phyloP scores from a whole-genome alignment of 2,113 vertebrate species.

The Calyptommatus sinebrachiatus region DNA sequence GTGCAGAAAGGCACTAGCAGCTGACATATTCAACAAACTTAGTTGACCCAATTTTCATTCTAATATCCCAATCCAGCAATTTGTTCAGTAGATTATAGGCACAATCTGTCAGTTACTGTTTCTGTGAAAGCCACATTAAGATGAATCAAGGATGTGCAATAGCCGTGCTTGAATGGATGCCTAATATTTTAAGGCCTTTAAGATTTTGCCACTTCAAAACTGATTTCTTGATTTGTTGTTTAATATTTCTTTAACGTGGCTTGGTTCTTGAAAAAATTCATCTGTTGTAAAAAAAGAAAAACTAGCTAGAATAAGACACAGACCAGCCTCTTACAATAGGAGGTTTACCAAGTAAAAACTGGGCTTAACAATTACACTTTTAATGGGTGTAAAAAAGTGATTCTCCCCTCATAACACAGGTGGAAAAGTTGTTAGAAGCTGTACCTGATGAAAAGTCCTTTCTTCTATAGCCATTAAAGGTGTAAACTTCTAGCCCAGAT shows the following conservation, averaged over 20 bases:
- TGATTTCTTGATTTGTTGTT: slow-evolving; percentile 18
- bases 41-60: slow-evolving; percentile 23
- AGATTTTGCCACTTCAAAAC: not conserved
- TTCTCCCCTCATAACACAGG: too few relatives aligned
- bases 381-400: too few relatives aligned
- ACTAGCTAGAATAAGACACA: slow-evolving; percentile 18
- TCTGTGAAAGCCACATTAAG: not conserved
- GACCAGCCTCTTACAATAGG: too few relatives aligned
- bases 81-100: slow-evolving; percentile 15
- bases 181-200: not conserved
- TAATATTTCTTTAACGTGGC: not conserved
- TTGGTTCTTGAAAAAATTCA: slow-evolving; percentile 25
- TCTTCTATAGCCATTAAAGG: too few relatives aligned
- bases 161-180: slow-evolving; percentile 5
- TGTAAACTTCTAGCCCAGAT: too few relatives aligned
- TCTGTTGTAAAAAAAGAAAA: slow-evolving; percentile 32
- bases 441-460: too few relatives aligned
- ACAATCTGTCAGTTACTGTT: not conserved
- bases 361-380: too few relatives aligned
- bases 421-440: too few relatives aligned
- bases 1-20: too few relatives aligned
- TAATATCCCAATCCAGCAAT: slow-evolving; percentile 39
- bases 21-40: not conserved
- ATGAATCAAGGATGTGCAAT: not conserved
- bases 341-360: too few relatives aligned